Evolutionary conservation across 1,140 invertebrate genomes (phyloP).

Genomic region (Drosophila arizonae): DNA sequence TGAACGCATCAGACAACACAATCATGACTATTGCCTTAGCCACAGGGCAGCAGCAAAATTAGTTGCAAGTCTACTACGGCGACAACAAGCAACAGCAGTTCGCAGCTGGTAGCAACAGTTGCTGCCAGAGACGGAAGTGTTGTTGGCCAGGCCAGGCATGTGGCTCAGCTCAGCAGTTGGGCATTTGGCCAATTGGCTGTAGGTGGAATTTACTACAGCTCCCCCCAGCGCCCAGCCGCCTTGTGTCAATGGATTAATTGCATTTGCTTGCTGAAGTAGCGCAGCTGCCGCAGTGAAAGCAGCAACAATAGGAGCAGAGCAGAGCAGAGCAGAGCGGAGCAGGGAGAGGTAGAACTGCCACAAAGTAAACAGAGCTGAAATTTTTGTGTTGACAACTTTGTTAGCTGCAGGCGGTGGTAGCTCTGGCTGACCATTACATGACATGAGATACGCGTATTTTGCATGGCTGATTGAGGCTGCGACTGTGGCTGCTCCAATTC

Average conservation of each 20-base stretch:
- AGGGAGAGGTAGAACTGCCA: background rate
- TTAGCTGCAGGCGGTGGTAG: background rate
- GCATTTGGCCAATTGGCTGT: constrained; percentile 34
- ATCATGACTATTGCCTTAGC: background rate
- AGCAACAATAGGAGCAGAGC: background rate
- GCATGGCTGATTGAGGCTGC: constrained; percentile 44
- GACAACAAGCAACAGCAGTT: background rate
- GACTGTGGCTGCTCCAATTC: constrained; percentile 43
- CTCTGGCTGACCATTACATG: constrained; percentile 25
- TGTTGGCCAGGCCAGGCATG: constrained; percentile 51
- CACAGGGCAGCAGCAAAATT: constrained; percentile 13
- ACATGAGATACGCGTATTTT: constrained; percentile 48
- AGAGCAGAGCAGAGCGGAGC: too few relatives aligned
- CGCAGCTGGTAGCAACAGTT: background rate
- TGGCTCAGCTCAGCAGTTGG: constrained; percentile 41
- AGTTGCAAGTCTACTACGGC: constrained; percentile 29
- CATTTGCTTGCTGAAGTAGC: constrained; percentile 12
- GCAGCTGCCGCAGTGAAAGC: constrained; percentile 31
- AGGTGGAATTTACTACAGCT: background rate
- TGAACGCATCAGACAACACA: background rate
- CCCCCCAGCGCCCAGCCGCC: too few relatives aligned
- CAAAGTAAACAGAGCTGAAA: constrained; percentile 34
- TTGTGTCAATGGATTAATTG: constrained; percentile 32
- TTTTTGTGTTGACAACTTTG: constrained; percentile 31
- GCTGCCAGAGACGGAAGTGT: constrained; percentile 55